Evolutionary conservation across 2,888 invertebrate species (phyloP), one percentile per base, ranked within the genome.

Genomic region (Opisthograptis luteolata): DNA sequence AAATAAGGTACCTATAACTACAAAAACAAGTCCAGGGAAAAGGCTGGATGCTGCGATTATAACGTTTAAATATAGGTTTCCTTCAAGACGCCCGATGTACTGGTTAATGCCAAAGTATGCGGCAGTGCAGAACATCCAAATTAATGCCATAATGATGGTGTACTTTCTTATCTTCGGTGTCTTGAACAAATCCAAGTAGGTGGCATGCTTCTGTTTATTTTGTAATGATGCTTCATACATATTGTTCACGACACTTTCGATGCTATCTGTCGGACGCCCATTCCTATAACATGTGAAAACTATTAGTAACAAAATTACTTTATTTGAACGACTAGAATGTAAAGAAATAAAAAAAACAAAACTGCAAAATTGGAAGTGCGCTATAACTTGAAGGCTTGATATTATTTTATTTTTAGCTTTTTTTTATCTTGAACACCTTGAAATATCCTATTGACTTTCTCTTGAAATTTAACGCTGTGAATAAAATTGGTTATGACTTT

Each of bases 41-140:
- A 82, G 74, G 22, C 73, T 73, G 1, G 69, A 61, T 3, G 84
- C 96, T 8, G 96, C 94, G 3, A 96, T 78, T 39, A 96, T 93
- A 28, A 97, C 96, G 72, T 96, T 97, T 1, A 95, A 56, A 72
- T 96, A 97, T 40, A 96, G 92, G 68, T 96, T 92, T 2, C 96
- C 96, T 42, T 94, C 94, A 9, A 96, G 84, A 52, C 94, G 93
- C 0, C 95, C 95, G 37, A 96, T 94, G 73, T 95, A 96, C 70
- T 96, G 95, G 13, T 95, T 94, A 25, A 97, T 91, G 0, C 97
- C 97, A 66, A 96, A 98, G 79, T 95, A 96, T 36, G 95, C 94
- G 76, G 96, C 92, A 3, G 96, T 94, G 45, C 95, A 95, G 3
- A 95, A 95, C 54, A 95, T 85, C 97, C 96, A 96, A 61, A 94